Evolutionary conservation across 2,113 vertebrate species (phyloP), one percentile per base, ranked within the genome.

Genomic region (Calyptomena viridis): DNA sequence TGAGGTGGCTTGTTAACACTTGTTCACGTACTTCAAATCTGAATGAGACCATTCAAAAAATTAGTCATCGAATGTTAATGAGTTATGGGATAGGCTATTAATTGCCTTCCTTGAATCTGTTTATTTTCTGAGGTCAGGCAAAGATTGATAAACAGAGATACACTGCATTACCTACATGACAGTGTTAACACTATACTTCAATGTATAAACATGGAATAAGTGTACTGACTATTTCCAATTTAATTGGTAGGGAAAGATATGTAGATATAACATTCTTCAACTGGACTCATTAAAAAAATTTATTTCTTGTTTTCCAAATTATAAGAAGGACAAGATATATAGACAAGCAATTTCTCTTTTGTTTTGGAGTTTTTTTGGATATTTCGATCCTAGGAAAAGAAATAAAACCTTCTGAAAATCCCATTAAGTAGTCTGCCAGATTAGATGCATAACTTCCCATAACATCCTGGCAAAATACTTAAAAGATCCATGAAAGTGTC

Each of bases 61-160:
- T 88, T 74, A 97, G 68, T 91, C 82, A 91, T 76, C 87, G 63
- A 55, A 81, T 44, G 60, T 74, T 92, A 95, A 94, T 77, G 75
- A 95, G 67, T 66, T 76, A 76, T 19, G 56, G 82, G 67, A 69
- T 60, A 87, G 55, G 55, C 67, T 95, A 77, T 88, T 95, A 89
- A 96, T 50, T 91, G 77, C 56, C 64, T 64, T 64, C 73, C 56
- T 84, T 78, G 35, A 81, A 88, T 83, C 44, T 66, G 30, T 71
- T 85, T 88, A 85, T 86, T 79, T 90, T 94, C 79, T 90, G 75
- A 95, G 83, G 90, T 88, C 63, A 80, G 63, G 27, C 67, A 87
- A 80, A 83, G 90, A 59, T 4, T 71, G 74, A 91, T 80, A 37
- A 83, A 80, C 58, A 77, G 35, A 88, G 44, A 88, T 73, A 67